A percentile compares a stretch with the other conserved stretches of the same genome.
These are phyloP conservation scores for Phrynocephalus versicolor DNA, from an alignment of 2,113 vertebrate species.

Conservation along the genomic window DNA sequence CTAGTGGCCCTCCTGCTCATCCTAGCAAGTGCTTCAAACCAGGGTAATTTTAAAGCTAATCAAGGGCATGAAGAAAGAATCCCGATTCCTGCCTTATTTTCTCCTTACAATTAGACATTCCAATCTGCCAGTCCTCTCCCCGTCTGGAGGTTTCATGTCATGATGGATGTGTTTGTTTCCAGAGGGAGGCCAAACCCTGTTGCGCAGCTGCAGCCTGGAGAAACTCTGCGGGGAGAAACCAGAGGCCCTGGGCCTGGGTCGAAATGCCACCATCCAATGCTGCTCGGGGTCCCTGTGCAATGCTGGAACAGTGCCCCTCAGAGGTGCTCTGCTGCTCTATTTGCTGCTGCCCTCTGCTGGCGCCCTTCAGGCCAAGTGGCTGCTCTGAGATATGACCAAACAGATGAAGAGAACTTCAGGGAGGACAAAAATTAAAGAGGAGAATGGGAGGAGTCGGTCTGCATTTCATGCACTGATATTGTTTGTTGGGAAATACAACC, in stretches of 20 bases:
- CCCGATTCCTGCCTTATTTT: neutral
- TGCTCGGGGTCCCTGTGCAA: neutral
- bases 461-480: neutral
- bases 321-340: neutral
- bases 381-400: neutral
- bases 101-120: neutral
- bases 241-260: neutral
- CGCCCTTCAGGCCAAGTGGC: neutral
- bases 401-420: neutral
- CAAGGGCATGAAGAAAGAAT: neutral
- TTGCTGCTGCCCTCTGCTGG: neutral
- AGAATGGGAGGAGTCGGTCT: neutral
- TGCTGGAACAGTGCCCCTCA: neutral
- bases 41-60: too few species aligned
- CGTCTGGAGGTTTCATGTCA: too few species aligned
- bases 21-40: too few species aligned
- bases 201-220: conserved; percentile 24
- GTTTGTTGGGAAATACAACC: neutral
- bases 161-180: neutral
- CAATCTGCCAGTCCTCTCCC: neutral
- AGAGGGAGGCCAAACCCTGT: neutral
- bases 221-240: conserved; percentile 24
- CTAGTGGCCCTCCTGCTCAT: neutral
- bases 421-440: conserved; percentile 6
- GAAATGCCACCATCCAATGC: conserved; percentile 1